A percentile compares a stretch with the other conserved stretches of the same genome.
These are phyloP conservation scores for Pinctada fucata DNA, from an alignment of 2,888 invertebrate species.

Conservation along the genomic window DNA sequence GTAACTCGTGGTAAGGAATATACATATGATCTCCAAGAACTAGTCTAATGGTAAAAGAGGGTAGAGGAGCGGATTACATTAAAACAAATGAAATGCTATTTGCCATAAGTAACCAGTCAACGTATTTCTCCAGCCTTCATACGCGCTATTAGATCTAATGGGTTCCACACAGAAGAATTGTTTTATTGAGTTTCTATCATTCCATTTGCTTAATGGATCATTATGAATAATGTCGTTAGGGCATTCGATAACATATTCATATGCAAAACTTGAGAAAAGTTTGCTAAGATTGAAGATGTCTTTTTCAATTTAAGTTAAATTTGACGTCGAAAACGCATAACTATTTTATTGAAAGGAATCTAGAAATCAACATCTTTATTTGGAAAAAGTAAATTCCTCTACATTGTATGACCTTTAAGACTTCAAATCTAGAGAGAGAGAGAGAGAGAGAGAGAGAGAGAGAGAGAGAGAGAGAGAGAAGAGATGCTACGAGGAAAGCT, in stretches of 20 bases:
- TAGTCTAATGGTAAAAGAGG: neutral
- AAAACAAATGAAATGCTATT: conserved; percentile 6
- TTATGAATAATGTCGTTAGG: neutral
- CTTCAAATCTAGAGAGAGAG: no score
- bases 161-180: neutral
- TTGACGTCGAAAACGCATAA: no score
- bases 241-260: no score
- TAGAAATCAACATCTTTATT: no score
- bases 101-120: neutral
- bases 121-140: neutral
- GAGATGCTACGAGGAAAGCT: neutral
- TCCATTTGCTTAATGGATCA: conserved; percentile 4
- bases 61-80: neutral
- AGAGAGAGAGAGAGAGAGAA: no score
- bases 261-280: no score
- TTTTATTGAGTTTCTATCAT: neutral
- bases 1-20: neutral
- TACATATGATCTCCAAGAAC: neutral
- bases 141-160: neutral
- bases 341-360: no score
- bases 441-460: no score
- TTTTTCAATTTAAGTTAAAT: no score
- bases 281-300: no score
- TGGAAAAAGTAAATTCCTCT: no score
- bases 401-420: no score